Conservation (phyloP, 1,140 invertebrate genomes). For the Atopsyche davidsoni region DNA sequence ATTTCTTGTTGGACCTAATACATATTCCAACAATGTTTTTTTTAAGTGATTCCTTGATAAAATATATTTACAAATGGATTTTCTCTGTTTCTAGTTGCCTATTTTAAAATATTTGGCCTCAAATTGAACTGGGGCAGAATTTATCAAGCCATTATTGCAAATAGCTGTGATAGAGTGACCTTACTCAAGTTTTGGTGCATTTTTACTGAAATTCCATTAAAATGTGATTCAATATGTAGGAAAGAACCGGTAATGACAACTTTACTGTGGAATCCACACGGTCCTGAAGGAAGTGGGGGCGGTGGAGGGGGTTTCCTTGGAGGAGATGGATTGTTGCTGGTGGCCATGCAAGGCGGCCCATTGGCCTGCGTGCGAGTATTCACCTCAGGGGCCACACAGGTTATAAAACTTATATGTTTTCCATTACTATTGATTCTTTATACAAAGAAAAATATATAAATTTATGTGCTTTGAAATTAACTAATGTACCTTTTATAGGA, state of each 20-base stretch:
- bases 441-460: not conserved
- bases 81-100: no score
- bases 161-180: no score
- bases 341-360: conserved; percentile 23
- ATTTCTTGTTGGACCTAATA: no score
- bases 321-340: conserved; percentile 21
- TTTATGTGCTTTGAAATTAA: not conserved
- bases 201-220: no score
- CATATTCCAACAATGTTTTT: no score
- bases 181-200: no score
- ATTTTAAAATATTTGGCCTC: no score
- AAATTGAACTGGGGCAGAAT: no score
- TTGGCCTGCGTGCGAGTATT: conserved; percentile 21
- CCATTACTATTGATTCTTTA: not conserved
- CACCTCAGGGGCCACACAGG: conserved; percentile 12
- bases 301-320: conserved; percentile 10
- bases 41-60: no score
- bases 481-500: conserved; percentile 10
- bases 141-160: no score
- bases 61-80: no score
- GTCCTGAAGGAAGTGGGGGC: not conserved
- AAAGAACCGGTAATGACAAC: conserved; percentile 25
- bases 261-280: conserved; percentile 19
- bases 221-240: conserved; percentile 12
- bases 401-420: conserved; percentile 5